Conservation (phyloP, 2,797 vertebrate species). For the Tiaroga cobitis region DNA sequence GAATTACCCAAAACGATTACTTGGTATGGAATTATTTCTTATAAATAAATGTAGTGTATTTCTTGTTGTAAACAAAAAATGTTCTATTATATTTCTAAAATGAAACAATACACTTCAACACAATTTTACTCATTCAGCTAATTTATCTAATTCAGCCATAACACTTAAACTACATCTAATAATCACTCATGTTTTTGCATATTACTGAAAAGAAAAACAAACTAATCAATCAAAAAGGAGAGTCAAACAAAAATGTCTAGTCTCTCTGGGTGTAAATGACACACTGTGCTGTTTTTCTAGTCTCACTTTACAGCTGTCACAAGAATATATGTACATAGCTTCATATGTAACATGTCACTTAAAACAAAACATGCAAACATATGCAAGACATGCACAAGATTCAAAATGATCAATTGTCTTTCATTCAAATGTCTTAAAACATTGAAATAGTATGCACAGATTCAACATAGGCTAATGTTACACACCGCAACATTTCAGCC, state of each 20-base stretch:
- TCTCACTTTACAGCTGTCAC: constrained; percentile 23
- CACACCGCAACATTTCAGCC: too few species aligned
- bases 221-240: not conserved
- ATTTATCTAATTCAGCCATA: not conserved
- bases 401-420: not conserved
- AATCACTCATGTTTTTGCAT: not conserved
- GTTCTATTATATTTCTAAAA: not conserved
- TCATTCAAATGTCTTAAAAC: too few species aligned
- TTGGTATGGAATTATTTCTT: not conserved
- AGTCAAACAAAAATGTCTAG: not conserved
- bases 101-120: not conserved
- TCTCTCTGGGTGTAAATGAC: not conserved
- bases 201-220: not conserved
- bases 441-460: too few species aligned
- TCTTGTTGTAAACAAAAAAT: not conserved
- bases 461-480: too few species aligned
- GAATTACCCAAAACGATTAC: not conserved
- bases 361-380: constrained; percentile 26
- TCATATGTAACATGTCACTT: not conserved
- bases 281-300: constrained; percentile 10
- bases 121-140: not conserved
- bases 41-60: not conserved
- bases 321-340: not conserved
- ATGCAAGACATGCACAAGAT: not conserved
- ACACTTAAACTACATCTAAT: not conserved